Evolutionary conservation across 2,888 invertebrate species (phyloP), one percentile per base, ranked within the genome.

Genomic region (Tetrapedia diversipes): DNA sequence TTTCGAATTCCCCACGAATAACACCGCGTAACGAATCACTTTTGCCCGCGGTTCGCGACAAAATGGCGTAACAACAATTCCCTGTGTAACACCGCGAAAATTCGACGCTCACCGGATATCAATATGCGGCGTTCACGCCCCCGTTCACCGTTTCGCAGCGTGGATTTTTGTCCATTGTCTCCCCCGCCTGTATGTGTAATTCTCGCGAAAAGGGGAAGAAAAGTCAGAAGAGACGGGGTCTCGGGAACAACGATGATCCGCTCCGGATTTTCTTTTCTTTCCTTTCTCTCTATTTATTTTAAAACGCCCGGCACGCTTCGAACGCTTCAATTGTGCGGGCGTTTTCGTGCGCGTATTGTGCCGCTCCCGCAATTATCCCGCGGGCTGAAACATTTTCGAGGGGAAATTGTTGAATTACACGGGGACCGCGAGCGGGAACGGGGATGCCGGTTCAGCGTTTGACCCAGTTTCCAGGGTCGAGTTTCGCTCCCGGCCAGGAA

Each of bases 391-490:
- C 67, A 56, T 68, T 74, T 74, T 74, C 47, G 47, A 41, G 56
- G 43, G 63, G 75, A 76, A 77, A 77, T 65, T 59, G 70, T 76
- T 70, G 61, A 70, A 76, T 77, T 76, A 77, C 64, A 65, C 49
- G 37, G 34, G 19, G 43, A 49, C 51, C 22, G 49, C n/a, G n/a
- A n/a, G n/a, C n/a, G n/a, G n/a, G n/a, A n/a, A n/a, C n/a, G 49
- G 45, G 56, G 56, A 54, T 27, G 64, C 37, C n/a, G n/a, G 43
- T 49, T 49, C 14, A 37, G 37, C 64, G 67, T 77, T 77, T 76
- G 65, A 77, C 77, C 77, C 49, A 77, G 64, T 76, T 77, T 76
- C 43, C 37, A 7, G 24, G 4, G 8, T 10, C 11, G 11, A 22
- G 29, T n/a, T n/a, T n/a, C n/a, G n/a, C n/a, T n/a, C n/a, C n/a